Conservation (phyloP, 2,797 vertebrate genomes). For the Chiloscyllium punctatum region DNA sequence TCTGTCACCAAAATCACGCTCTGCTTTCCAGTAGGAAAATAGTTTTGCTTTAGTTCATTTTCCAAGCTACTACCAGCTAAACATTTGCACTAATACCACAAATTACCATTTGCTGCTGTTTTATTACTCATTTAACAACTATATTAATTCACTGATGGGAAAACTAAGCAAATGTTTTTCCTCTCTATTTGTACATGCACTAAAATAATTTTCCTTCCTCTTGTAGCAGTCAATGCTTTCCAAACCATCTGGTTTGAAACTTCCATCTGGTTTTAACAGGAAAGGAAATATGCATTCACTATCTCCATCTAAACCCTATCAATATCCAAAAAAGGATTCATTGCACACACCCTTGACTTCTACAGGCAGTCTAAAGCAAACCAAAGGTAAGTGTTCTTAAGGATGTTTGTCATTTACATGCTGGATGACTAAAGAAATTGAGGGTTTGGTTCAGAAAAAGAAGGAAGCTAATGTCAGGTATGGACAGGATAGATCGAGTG, state of each 20-base stretch:
- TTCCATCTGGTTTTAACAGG: slow-evolving; percentile 26
- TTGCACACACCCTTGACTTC: not conserved
- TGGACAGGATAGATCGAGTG: too few relatives aligned
- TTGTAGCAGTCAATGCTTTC: not conserved
- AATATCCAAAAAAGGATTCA: slow-evolving; percentile 16
- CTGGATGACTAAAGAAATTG: too few relatives aligned
- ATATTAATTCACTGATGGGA: not conserved
- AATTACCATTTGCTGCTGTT: too few relatives aligned
- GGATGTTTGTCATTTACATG: not conserved
- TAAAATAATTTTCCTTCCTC: not conserved
- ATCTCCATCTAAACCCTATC: slow-evolving; percentile 17
- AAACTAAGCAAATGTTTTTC: not conserved
- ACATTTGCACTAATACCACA: not conserved
- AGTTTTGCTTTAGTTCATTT: not conserved
- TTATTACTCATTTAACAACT: not conserved
- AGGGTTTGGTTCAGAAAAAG: too few relatives aligned
- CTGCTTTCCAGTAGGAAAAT: not conserved
- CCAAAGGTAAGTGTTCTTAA: slow-evolving; percentile 18
- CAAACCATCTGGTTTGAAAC: slow-evolving; percentile 26
- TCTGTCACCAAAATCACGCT: not conserved
- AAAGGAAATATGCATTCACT: slow-evolving; percentile 22
- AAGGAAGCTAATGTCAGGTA: too few relatives aligned
- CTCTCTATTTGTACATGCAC: not conserved
- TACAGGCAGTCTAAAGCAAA: not conserved
- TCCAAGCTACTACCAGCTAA: not conserved